Percentiles rank a stretch among this genome's conserved stretches.
These are phyloP conservation scores for Dinomys branickii DNA, from an alignment of 2,113 vertebrate species.

Conservation along the genomic window DNA sequence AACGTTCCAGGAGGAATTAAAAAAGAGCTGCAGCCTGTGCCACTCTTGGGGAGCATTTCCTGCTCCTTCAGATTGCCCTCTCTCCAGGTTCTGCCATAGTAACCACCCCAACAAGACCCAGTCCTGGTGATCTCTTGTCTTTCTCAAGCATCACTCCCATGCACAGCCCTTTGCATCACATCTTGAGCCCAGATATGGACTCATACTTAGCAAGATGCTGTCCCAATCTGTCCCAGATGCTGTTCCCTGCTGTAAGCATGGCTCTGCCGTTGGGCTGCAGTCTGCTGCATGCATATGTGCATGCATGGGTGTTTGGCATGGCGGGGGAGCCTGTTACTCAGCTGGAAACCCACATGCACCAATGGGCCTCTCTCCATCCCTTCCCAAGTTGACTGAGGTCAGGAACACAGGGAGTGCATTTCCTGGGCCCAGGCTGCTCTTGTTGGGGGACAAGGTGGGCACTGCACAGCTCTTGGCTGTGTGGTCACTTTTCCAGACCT, in stretches of 20 bases:
- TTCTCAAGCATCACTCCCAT: neutral
- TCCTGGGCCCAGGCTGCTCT: neutral
- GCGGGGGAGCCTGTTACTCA: neutral
- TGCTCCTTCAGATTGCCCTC: neutral
- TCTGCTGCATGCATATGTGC: neutral
- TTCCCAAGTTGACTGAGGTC: neutral
- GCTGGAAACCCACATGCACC: neutral
- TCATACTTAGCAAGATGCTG: neutral
- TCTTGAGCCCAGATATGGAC: neutral
- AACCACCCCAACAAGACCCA: neutral
- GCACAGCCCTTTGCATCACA: neutral
- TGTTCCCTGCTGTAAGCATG: accelerated
- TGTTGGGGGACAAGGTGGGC: neutral
- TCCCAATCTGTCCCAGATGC: neutral
- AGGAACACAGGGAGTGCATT: neutral
- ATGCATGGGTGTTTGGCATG: accelerated
- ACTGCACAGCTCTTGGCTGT: neutral
- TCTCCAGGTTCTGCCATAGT: neutral
- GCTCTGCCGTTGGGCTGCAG: accelerated
- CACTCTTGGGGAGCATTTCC: neutral
- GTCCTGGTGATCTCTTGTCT: neutral
- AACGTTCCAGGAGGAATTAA: neutral
- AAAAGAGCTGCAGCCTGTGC: accelerated
- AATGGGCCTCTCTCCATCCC: neutral
- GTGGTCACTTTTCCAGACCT: neutral